Conservation (phyloP, 2,888 invertebrate genomes). For the Disparrhopalites patrizii region DNA sequence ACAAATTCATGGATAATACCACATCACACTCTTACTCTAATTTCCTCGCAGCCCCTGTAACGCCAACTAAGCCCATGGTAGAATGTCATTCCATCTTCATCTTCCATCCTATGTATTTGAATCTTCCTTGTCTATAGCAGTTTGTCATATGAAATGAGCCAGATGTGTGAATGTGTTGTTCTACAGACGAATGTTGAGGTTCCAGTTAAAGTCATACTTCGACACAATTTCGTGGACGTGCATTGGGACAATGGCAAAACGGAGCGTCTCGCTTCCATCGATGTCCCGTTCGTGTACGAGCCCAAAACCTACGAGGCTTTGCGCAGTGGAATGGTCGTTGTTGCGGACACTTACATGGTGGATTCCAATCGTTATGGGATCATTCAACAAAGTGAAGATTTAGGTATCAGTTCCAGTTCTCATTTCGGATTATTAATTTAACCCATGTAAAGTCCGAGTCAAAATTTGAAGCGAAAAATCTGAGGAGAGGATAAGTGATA, state of each 20-base stretch:
- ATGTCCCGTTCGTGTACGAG: constrained; percentile 18
- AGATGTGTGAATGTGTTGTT: neutral
- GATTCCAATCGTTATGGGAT: constrained; percentile 36
- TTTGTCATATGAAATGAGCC: too few species aligned
- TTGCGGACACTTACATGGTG: neutral
- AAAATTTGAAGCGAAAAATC: neutral
- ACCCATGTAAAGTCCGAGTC: neutral
- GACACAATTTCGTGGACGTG: constrained; percentile 34
- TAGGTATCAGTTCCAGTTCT: constrained; percentile 10
- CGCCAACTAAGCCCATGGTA: neutral
- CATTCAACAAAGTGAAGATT: constrained; percentile 37
- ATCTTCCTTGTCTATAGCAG: too few species aligned
- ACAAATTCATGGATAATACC: constrained; percentile 14
- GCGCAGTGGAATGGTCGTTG: constrained; percentile 18
- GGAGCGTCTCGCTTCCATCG: constrained; percentile 23
- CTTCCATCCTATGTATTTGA: too few species aligned
- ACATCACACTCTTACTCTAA: neutral
- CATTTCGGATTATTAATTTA: neutral
- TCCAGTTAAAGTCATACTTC: constrained; percentile 37
- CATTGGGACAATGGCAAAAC: constrained; percentile 31
- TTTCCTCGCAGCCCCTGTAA: neutral
- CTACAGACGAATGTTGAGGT: constrained; percentile 25
- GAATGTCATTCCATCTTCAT: too few species aligned
- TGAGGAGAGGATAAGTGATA: too few species aligned
- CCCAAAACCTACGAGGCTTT: neutral